Conservation (phyloP, 92 coral and sea anemone species). For the Chrysogorgia sp. region DNA sequence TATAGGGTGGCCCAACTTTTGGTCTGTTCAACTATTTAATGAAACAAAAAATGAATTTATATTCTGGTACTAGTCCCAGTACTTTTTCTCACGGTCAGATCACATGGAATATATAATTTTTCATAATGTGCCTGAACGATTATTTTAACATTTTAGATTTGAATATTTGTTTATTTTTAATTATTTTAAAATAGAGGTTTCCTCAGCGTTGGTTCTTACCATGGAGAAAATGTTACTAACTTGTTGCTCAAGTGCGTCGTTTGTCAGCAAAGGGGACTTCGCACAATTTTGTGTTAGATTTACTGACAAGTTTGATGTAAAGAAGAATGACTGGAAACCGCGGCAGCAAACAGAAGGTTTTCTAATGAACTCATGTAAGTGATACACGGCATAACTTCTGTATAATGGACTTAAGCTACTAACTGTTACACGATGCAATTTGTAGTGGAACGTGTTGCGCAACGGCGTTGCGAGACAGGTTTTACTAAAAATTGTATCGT, state of each 20-base stretch:
- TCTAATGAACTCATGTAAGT: constrained; percentile 80
- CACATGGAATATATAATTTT: too few relatives aligned
- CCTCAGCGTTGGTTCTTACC: constrained; percentile 80
- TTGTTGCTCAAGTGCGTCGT: constrained; percentile 91
- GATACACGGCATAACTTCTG: too few relatives aligned
- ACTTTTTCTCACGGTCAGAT: too few relatives aligned
- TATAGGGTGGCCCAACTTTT: too few relatives aligned
- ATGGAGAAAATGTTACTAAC: constrained; percentile 91
- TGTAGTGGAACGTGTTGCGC: too few relatives aligned
- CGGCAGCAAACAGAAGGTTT: constrained; percentile 47
- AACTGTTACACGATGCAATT: too few relatives aligned
- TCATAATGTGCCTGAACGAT: not conserved
- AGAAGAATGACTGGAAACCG: constrained; percentile 89
- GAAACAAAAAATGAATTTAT: too few relatives aligned
- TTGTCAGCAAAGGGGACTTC: constrained; percentile 95
- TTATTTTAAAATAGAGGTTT: constrained; percentile 66
- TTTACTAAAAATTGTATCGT: too few relatives aligned
- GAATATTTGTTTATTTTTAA: not conserved
- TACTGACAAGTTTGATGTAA: constrained; percentile 89
- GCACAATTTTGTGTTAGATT: constrained; percentile 87
- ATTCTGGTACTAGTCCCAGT: too few relatives aligned
- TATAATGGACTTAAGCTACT: too few relatives aligned
- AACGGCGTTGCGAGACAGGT: too few relatives aligned
- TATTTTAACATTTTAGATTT: not conserved
- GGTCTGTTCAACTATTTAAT: too few relatives aligned